Evolutionary conservation across 2,797 vertebrate species (phyloP).

Genomic region (Esox lucius): DNA sequence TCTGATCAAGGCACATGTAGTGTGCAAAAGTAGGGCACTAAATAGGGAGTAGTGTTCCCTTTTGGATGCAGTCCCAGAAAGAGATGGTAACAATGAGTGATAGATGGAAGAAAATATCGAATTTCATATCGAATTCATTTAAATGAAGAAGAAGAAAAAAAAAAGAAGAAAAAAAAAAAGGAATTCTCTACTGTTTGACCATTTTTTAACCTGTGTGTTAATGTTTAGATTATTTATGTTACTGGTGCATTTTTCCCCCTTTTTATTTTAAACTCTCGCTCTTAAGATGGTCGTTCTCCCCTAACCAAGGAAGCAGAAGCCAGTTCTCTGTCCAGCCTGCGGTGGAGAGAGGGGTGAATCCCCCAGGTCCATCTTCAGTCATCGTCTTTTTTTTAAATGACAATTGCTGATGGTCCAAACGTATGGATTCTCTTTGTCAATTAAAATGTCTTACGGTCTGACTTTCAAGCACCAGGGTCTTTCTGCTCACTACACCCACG

Average conservation of each 20-base stretch:
- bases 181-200: conserved; percentile 75
- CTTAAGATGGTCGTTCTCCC: too few relatives aligned
- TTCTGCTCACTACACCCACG: not conserved
- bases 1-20: not conserved
- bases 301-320: too few relatives aligned
- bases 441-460: not conserved
- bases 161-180: too few relatives aligned
- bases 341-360: too few relatives aligned
- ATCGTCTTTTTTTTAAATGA: not conserved
- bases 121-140: conserved; percentile 73
- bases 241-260: conserved; percentile 67
- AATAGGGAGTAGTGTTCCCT: not conserved
- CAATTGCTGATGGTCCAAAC: not conserved
- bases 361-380: not conserved
- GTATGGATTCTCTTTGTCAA: not conserved
- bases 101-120: conserved; percentile 57
- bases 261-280: not conserved
- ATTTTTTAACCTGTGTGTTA: conserved; percentile 66
- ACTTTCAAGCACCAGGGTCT: not conserved
- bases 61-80: not conserved
- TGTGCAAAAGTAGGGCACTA: not conserved
- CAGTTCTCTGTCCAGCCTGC: too few relatives aligned
- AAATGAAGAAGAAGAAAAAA: too few relatives aligned
- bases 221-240: conserved; percentile 81
- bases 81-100: conserved; percentile 7